A percentile compares a stretch with the other conserved stretches of the same genome.
phyloP scores from a whole-genome alignment of 2,113 vertebrate genomes.

The Cnemophilus loriae region DNA sequence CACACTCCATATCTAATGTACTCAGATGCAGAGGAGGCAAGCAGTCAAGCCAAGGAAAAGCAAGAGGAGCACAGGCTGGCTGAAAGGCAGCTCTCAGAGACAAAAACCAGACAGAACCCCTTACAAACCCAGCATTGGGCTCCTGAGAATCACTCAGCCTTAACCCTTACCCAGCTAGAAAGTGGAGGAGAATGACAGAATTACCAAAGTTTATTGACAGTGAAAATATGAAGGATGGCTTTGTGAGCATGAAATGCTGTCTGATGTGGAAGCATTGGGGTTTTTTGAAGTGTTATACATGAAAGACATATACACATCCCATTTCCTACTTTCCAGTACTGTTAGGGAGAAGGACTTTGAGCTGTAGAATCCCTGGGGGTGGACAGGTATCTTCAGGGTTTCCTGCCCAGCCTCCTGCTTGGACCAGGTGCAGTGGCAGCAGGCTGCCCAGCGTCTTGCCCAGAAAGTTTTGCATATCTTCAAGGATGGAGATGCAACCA shows the following conservation, averaged over 20 bases:
- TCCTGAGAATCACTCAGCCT: background rate
- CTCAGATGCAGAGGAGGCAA: constrained; percentile 30
- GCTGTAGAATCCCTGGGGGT: background rate
- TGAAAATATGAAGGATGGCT: background rate
- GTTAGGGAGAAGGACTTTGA: background rate
- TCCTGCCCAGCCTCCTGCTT: background rate
- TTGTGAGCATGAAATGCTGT: background rate
- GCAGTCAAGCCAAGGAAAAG: background rate
- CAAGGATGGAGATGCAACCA: background rate
- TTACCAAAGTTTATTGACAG: background rate
- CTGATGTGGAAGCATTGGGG: background rate
- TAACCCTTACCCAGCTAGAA: constrained; percentile 1
- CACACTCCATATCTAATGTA: constrained; percentile 20
- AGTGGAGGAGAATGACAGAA: background rate
- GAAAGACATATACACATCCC: background rate
- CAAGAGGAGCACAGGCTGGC: background rate
- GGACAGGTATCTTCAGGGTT: background rate
- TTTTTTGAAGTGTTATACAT: background rate
- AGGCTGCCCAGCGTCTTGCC: background rate
- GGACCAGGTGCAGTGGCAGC: background rate
- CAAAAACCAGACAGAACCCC: background rate
- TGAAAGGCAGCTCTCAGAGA: constrained; percentile 16
- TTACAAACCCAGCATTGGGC: background rate
- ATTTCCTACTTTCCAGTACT: background rate
- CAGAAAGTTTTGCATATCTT: background rate